These are phyloP conservation scores for Meloidogyne floridensis DNA, from an alignment of 1,140 invertebrate genomes.

Conservation along the genomic window DNA sequence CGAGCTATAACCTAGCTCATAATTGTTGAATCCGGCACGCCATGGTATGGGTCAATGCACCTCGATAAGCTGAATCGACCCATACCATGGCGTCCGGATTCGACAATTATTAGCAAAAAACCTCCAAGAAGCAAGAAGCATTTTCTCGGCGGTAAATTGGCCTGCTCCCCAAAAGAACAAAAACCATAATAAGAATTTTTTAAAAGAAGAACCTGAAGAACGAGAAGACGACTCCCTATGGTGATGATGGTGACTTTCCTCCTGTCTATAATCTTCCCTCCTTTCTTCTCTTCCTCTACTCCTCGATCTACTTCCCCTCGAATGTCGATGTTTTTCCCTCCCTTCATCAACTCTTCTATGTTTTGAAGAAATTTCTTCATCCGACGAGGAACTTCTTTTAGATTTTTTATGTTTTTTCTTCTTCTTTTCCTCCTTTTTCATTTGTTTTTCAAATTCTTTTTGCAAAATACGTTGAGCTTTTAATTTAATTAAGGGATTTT, in stretches of 20 bases:
- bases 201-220: neutral
- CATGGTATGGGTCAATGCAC: too few species aligned
- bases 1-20: too few species aligned
- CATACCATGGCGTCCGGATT: too few species aligned
- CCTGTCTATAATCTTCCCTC: neutral
- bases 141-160: too few species aligned
- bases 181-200: too few species aligned
- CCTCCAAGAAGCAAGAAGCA: too few species aligned
- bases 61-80: too few species aligned
- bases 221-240: neutral
- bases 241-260: neutral
- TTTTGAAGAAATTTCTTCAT: constrained; percentile 14
- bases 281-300: neutral
- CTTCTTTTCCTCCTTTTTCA: constrained; percentile 43
- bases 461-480: constrained; percentile 43
- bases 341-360: neutral
- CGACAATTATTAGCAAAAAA: too few species aligned
- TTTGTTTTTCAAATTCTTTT: constrained; percentile 47
- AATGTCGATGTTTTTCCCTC: neutral
- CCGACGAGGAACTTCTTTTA: constrained; percentile 14
- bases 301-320: constrained; percentile 6
- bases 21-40: too few species aligned
- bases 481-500: constrained; percentile 48
- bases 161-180: too few species aligned
- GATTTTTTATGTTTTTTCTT: constrained; percentile 47